Percentiles rank a stretch among this genome's conserved stretches.
Conservation (phyloP, 1,140 invertebrate species). For the Penaeus vannamei region DNA sequence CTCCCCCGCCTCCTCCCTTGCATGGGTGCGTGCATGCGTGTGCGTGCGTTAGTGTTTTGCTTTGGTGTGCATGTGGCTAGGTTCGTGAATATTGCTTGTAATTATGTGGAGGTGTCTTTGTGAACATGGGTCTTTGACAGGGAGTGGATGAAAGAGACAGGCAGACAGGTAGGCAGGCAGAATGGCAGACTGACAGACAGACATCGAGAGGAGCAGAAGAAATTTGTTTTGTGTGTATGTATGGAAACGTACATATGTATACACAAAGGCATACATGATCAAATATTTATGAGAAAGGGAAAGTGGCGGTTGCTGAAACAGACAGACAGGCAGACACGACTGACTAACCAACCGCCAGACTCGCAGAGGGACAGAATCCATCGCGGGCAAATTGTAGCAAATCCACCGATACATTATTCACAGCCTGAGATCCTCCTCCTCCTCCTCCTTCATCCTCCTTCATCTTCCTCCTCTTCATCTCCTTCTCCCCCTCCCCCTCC, state of each 20-base stretch:
- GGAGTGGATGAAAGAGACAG: not conserved
- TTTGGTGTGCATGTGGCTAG: not conserved
- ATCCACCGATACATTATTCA: not conserved
- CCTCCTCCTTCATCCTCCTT: not conserved
- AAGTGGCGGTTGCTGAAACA: too few relatives aligned
- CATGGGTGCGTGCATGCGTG: not conserved
- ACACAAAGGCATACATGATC: too few relatives aligned
- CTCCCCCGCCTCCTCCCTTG: constrained; percentile 13
- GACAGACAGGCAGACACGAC: too few relatives aligned
- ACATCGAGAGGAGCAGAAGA: not conserved
- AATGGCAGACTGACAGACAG: not conserved
- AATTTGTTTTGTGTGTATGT: not conserved
- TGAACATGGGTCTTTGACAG: not conserved
- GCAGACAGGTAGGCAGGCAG: too few relatives aligned
- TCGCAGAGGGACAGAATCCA: too few relatives aligned
- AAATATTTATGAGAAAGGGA: too few relatives aligned
- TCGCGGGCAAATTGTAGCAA: too few relatives aligned
- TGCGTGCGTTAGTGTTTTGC: not conserved
- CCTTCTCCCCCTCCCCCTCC: not conserved
- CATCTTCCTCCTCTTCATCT: not conserved
- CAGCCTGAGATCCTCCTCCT: not conserved
- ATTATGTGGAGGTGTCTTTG: not conserved
- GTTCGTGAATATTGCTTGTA: not conserved
- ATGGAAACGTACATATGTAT: constrained; percentile 7
- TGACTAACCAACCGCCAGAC: too few relatives aligned